Percentiles rank a stretch among this genome's conserved stretches.
phyloP scores from a whole-genome alignment of 1,140 invertebrate species.

The Sarcophaga peregrina region DNA sequence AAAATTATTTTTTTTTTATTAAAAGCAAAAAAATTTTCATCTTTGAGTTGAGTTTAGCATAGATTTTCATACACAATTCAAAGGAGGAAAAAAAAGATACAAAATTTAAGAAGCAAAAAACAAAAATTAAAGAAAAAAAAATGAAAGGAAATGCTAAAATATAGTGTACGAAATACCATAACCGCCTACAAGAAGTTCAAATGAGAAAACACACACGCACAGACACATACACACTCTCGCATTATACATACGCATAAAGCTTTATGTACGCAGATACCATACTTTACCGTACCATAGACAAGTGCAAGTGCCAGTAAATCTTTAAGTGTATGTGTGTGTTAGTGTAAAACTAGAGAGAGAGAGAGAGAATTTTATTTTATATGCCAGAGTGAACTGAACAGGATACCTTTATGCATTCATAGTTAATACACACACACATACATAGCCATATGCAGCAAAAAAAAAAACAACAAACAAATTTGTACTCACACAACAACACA shows the following conservation, averaged over 20 bases:
- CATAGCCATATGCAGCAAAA: background rate
- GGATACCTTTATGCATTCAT: conserved; percentile 10
- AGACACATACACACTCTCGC: background rate
- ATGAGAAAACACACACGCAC: background rate
- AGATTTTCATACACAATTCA: background rate
- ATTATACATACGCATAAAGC: background rate
- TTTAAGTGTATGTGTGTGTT: background rate
- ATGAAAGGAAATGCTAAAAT: background rate
- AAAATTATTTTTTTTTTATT: no score
- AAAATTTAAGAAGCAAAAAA: no score
- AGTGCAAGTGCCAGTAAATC: conserved; percentile 8
- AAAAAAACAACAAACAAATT: no score
- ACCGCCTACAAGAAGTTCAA: conserved; percentile 20
- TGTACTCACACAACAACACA: background rate
- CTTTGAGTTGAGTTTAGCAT: no score
- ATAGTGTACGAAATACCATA: background rate
- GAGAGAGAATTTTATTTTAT: no score
- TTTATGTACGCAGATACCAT: background rate
- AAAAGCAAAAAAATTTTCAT: no score
- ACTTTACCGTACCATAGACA: background rate
- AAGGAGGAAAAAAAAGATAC: background rate
- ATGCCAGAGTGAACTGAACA: background rate
- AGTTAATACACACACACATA: background rate
- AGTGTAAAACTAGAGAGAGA: background rate
- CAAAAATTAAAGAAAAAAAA: background rate